A percentile compares a stretch with the other conserved stretches of the same genome.
Evolutionary conservation across 2,888 invertebrate genomes (phyloP).

Genomic region (Chirona hameri): DNA sequence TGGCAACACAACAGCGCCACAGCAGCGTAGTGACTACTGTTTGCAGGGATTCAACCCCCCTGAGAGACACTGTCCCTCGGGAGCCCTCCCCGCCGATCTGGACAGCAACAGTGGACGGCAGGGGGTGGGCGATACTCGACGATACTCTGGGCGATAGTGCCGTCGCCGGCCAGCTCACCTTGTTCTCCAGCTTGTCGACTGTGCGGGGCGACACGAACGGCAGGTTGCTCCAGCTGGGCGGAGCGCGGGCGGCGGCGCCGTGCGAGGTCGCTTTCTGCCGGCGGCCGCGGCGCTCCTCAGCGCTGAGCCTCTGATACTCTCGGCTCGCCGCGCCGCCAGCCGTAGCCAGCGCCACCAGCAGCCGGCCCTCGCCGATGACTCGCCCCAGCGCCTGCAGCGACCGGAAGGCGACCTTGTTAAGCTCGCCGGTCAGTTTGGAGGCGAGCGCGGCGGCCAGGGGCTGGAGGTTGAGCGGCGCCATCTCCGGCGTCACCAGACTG

Average conservation of each 20-base stretch:
- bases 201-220: background rate
- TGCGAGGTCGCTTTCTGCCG: background rate
- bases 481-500: constrained; percentile 49
- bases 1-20: no score
- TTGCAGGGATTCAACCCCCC: no score
- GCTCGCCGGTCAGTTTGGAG: constrained; percentile 41
- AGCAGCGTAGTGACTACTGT: no score
- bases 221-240: background rate
- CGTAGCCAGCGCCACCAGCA: constrained; percentile 42
- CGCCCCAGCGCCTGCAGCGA: constrained; percentile 48
- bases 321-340: constrained; percentile 37
- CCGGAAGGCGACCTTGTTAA: constrained; percentile 43
- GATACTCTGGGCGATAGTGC: no score
- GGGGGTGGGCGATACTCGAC: no score
- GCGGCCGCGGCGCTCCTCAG: constrained; percentile 2
- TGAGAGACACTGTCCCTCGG: no score
- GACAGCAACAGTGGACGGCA: no score
- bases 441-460: constrained; percentile 41
- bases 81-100: no score
- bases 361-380: constrained; percentile 47
- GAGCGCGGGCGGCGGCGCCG: background rate
- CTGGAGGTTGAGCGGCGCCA: constrained; percentile 46
- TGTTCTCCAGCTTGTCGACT: background rate
- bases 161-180: no score
- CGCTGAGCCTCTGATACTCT: constrained; percentile 37